Evolutionary conservation across 2,797 vertebrate species (phyloP).

Genomic region (Myotis daubentonii): DNA sequence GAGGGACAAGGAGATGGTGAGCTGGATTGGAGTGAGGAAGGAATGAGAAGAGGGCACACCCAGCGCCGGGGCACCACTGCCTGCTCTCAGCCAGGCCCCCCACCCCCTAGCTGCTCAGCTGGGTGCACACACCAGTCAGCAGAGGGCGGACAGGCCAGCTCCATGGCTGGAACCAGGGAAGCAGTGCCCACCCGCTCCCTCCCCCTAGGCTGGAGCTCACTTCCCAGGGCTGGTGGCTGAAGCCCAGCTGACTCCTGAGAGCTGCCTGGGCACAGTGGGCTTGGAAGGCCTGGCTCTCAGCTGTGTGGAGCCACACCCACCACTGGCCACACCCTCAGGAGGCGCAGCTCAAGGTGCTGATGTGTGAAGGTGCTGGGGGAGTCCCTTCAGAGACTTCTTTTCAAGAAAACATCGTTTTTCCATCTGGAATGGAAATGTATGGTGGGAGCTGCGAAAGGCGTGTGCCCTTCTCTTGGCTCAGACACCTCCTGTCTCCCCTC

Average conservation of each 20-base stretch:
- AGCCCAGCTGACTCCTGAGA: not conserved
- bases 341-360: not conserved
- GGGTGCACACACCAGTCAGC: not conserved
- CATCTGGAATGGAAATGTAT: not conserved
- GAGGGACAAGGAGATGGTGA: no score
- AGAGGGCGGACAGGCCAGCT: not conserved
- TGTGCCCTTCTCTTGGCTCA: not conserved
- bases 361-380: not conserved
- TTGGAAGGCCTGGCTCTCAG: not conserved
- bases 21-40: not conserved
- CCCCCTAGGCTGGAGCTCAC: no score
- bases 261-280: not conserved
- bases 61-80: not conserved
- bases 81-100: not conserved
- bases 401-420: not conserved
- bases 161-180: not conserved
- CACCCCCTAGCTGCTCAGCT: not conserved
- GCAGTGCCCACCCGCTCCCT: not conserved
- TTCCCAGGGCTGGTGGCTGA: not conserved
- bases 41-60: not conserved
- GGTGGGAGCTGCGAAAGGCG: no score
- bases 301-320: not conserved
- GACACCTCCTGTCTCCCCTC: not conserved
- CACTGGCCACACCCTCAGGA: not conserved
- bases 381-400: not conserved